Conservation (phyloP, 1,140 invertebrate species). For the Pissodes strobi region DNA sequence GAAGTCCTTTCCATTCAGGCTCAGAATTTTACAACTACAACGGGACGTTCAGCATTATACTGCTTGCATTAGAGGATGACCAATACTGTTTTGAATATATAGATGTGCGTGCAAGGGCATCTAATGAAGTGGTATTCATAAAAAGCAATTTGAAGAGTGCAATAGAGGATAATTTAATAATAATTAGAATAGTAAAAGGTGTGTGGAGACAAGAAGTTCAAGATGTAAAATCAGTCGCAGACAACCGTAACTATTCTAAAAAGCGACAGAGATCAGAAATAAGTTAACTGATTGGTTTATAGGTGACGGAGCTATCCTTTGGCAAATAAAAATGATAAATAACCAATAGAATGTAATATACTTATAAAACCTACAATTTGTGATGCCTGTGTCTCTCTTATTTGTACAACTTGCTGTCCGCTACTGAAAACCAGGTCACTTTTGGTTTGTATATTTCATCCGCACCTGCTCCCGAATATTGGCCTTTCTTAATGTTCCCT, state of each 20-base stretch:
- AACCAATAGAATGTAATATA: neutral
- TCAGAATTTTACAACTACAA: neutral
- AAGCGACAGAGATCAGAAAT: conserved; percentile 5
- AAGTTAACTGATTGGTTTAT: conserved; percentile 20
- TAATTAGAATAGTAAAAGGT: too few species aligned
- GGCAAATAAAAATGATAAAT: conserved; percentile 29
- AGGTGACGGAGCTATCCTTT: conserved; percentile 22
- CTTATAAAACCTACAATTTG: conserved; percentile 15
- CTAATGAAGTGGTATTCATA: too few species aligned
- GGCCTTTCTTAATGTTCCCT: conserved; percentile 25
- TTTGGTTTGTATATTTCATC: too few species aligned
- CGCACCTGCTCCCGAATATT: too few species aligned
- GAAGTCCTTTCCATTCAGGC: neutral
- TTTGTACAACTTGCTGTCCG: too few species aligned
- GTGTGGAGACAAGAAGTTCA: conserved; percentile 2
- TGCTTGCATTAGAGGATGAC: too few species aligned
- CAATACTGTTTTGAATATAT: too few species aligned
- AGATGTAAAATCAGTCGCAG: neutral
- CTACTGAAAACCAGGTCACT: too few species aligned
- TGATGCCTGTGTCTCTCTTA: too few species aligned
- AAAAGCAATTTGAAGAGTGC: too few species aligned
- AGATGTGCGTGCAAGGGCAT: too few species aligned
- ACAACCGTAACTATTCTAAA: conserved; percentile 5
- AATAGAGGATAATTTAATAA: too few species aligned
- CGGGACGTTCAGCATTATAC: neutral